Conservation (phyloP, 2,113 vertebrate species). For the Gopherus flavomarginatus region DNA sequence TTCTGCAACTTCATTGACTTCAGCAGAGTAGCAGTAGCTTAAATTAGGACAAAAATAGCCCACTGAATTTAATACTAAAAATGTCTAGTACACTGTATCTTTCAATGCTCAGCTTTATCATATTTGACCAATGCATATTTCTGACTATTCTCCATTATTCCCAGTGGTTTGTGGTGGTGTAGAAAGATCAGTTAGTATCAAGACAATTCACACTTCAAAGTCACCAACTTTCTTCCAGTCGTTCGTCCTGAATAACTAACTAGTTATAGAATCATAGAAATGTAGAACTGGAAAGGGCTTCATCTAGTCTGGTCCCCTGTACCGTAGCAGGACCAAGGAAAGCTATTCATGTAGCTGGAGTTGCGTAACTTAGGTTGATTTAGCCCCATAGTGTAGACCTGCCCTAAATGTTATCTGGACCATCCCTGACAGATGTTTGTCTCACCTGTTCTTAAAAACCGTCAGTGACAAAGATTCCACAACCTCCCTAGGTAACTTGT, state of each 20-base stretch:
- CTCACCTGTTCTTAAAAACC: neutral
- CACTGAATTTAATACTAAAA: neutral
- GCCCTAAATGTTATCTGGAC: neutral
- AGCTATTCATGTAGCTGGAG: too few relatives aligned
- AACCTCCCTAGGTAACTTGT: neutral
- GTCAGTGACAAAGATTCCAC: neutral
- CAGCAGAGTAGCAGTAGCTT: neutral
- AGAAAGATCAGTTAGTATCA: neutral
- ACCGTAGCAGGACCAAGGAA: neutral
- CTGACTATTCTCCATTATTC: neutral
- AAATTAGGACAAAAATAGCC: neutral
- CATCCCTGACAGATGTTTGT: neutral
- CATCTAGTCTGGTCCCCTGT: neutral
- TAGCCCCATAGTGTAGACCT: too few relatives aligned
- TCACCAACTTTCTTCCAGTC: neutral
- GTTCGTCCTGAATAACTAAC: neutral
- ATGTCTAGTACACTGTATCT: neutral
- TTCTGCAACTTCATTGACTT: neutral
- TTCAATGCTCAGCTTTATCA: neutral
- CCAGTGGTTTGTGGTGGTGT: neutral
- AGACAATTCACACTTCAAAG: neutral
- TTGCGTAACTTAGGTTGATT: too few relatives aligned
- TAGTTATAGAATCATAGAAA: neutral
- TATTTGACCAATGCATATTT: neutral
- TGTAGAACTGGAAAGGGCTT: neutral